Evolutionary conservation across 2,888 invertebrate species (phyloP).

Genomic region (Caenorhabditis auriculariae): DNA sequence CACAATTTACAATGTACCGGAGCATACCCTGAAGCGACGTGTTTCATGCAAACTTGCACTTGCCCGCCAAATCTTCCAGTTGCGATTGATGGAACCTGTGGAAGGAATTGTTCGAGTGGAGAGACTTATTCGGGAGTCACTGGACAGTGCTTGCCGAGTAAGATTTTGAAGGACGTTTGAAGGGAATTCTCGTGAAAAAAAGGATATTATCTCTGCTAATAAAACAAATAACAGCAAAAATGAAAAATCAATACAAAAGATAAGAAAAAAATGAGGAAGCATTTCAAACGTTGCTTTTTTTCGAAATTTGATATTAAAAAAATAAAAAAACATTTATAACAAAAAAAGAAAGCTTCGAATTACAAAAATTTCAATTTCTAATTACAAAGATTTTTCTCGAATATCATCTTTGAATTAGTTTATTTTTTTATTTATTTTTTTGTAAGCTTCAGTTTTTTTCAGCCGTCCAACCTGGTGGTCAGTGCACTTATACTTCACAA

Average conservation of each 20-base stretch:
- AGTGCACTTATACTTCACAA: conserved; percentile 61
- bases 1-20: conserved; percentile 62
- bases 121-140: conserved; percentile 59
- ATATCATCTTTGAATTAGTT: no score
- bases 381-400: no score
- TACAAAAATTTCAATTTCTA: no score
- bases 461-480: conserved; percentile 61
- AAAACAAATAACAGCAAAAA: no score
- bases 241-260: no score
- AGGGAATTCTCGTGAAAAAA: not conserved
- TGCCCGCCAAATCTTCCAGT: conserved; percentile 58
- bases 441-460: conserved; percentile 8
- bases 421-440: not conserved
- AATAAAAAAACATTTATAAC: no score
- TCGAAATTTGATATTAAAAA: no score
- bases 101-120: conserved; percentile 52
- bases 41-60: conserved; percentile 54
- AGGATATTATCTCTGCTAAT: no score
- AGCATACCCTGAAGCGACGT: conserved; percentile 47
- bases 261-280: no score
- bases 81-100: conserved; percentile 63
- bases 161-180: not conserved
- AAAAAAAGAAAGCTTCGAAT: no score
- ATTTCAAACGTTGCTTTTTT: no score
- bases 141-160: conserved; percentile 61